Conservation (phyloP, 2,888 invertebrate species). For the Lamellibrachia satsuma region DNA sequence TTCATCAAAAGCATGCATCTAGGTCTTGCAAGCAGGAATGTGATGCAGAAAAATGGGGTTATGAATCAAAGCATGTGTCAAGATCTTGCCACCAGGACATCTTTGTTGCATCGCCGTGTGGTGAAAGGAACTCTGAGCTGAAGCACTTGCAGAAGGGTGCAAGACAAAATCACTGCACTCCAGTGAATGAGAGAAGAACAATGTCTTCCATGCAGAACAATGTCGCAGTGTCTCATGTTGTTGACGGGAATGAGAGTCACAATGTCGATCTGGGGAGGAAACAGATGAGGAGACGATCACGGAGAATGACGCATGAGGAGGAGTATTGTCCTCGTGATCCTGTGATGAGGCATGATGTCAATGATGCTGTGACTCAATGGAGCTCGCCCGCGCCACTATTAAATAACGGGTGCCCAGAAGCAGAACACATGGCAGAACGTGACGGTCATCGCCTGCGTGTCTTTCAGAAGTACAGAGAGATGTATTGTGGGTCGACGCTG, state of each 20-base stretch:
- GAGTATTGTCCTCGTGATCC: background rate
- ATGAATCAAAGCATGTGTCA: background rate
- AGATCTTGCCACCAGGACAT: background rate
- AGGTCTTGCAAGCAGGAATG: background rate
- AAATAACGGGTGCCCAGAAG: constrained; percentile 17
- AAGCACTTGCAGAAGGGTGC: background rate
- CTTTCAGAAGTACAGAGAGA: constrained; percentile 28
- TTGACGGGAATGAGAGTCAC: background rate
- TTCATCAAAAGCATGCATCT: background rate
- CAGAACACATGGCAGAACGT: background rate
- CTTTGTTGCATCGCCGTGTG: background rate
- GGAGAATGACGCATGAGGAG: background rate
- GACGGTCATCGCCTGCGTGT: background rate
- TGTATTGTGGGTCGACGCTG: constrained; percentile 18
- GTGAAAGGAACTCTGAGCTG: background rate
- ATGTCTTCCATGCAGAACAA: background rate
- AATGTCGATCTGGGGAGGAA: background rate
- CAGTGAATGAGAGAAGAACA: constrained; percentile 10
- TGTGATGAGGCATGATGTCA: background rate
- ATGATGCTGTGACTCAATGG: background rate
- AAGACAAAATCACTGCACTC: background rate
- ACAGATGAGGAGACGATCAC: background rate
- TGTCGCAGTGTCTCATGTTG: background rate
- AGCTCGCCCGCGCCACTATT: background rate
- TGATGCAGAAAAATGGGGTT: background rate